Percentiles rank a stretch among this genome's conserved stretches.
Conservation (phyloP, 2,797 vertebrate genomes). For the Leptodactylus fallax region DNA sequence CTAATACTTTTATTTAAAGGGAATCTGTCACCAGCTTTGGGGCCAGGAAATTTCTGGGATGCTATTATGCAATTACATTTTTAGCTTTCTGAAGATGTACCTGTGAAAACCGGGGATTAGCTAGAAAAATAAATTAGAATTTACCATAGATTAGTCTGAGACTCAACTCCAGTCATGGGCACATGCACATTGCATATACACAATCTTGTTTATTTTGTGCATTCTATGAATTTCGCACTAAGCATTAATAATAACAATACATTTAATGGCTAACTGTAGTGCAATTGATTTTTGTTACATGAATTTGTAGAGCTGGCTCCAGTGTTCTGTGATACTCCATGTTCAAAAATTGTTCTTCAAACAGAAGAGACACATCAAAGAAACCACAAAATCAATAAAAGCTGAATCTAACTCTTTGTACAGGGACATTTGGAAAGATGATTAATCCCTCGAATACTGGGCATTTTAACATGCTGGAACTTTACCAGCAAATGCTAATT, state of each 20-base stretch:
- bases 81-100: too few relatives aligned
- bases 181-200: too few relatives aligned
- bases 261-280: slow-evolving; percentile 24
- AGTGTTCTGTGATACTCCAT: slow-evolving; percentile 46
- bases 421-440: slow-evolving; percentile 49
- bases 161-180: too few relatives aligned
- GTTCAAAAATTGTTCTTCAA: slow-evolving; percentile 57
- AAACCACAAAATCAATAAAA: slow-evolving; percentile 59
- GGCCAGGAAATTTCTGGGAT: too few relatives aligned
- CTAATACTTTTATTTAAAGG: too few relatives aligned
- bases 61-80: too few relatives aligned
- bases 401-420: slow-evolving; percentile 42
- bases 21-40: too few relatives aligned
- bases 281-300: slow-evolving; percentile 53
- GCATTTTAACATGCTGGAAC: slow-evolving; percentile 20
- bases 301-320: slow-evolving; percentile 49
- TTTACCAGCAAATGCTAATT: slow-evolving; percentile 39
- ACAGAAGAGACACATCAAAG: slow-evolving; percentile 50
- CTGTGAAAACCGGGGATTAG: too few relatives aligned
- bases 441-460: slow-evolving; percentile 42
- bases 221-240: slow-evolving; percentile 3
- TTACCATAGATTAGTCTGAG: too few relatives aligned
- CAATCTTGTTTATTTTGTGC: too few relatives aligned
- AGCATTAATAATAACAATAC: slow-evolving; percentile 29
- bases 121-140: too few relatives aligned